Evolutionary conservation across 2,113 vertebrate species (phyloP), one percentile per base, ranked within the genome.

Genomic region (Zapornia atra): DNA sequence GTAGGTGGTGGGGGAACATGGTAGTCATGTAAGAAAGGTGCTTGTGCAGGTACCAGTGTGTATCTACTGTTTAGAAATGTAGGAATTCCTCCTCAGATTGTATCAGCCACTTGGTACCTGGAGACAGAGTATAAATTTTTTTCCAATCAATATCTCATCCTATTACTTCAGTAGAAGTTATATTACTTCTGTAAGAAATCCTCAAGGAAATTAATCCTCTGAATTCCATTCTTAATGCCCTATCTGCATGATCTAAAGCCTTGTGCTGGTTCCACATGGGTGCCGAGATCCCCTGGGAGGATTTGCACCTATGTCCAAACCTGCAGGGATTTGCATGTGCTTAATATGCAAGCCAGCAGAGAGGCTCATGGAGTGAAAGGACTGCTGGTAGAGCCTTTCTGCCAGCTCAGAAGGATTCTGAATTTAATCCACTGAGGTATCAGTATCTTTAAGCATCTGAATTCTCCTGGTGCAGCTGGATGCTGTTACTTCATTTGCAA

Each of bases 1-100:
- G 29, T 13, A n/a, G 10, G 10, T 9, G 6, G 4, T 1, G 13
- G 25, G 12, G 31, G 7, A 4, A 9, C 6, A 15, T 9, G 15
- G 15, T 31, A 70, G 6, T 50, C 2, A 1, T 36, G 7, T 59
- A 82, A 75, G 42, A 56, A 75, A 51, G 9, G 6, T 59, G 8
- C 22, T 59, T 11, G 2, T 65, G 7, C 48, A 64, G 82, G 36
- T 36, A 44, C 8, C 26, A 31, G 7, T 26, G 21, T 50, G 3
- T 25, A 46, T 44, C 19, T 66, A 6, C 6, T 66, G 12, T 25
- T 57, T 19, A 6, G 25, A 78, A 65, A 29, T 5, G 5, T n/a
- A 84, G 33, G 60, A 90, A 75, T 63, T 77, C 9, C 25, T 42
- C 19, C 22, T 57, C 36, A 24, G 12, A 34, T 19, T 65, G 2